phyloP scores from a whole-genome alignment of 2,797 vertebrate species.

The Scyliorhinus canicula region DNA sequence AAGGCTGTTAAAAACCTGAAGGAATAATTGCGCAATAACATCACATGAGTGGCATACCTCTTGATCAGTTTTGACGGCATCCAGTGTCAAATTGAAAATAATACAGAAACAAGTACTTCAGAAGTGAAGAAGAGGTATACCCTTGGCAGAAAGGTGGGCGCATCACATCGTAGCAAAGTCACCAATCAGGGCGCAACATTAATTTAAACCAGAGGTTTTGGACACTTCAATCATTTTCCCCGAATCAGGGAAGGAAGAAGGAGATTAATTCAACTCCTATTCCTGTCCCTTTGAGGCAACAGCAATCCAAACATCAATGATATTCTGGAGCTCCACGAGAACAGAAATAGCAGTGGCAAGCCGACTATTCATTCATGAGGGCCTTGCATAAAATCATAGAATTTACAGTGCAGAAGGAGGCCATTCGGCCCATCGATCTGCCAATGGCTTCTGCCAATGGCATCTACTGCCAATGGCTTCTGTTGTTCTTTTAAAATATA shows the following conservation, averaged over 20 bases:
- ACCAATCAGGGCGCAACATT: background rate
- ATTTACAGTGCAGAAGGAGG: no score
- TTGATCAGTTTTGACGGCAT: constrained; percentile 22
- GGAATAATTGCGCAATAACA: background rate
- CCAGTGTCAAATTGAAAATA: background rate
- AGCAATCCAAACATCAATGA: background rate
- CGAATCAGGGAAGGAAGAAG: no score
- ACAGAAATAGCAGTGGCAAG: background rate
- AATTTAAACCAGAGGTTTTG: background rate
- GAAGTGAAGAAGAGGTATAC: background rate
- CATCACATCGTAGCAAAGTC: background rate
- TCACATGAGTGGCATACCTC: background rate
- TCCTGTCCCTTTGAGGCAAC: background rate
- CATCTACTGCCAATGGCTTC: background rate
- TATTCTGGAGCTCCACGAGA: background rate
- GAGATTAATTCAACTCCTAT: background rate
- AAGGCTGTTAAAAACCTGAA: constrained; percentile 16
- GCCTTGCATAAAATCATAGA: no score
- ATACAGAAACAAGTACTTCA: background rate
- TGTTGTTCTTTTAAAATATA: no score
- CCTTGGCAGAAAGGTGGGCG: background rate
- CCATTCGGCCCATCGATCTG: no score
- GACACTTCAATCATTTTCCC: background rate
- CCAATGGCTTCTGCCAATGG: background rate
- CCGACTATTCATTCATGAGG: background rate